A percentile compares a stretch with the other conserved stretches of the same genome.
These are phyloP conservation scores for Scaptodrosophila latifasciaeformis DNA, from an alignment of 2,888 invertebrate genomes.

Conservation along the genomic window DNA sequence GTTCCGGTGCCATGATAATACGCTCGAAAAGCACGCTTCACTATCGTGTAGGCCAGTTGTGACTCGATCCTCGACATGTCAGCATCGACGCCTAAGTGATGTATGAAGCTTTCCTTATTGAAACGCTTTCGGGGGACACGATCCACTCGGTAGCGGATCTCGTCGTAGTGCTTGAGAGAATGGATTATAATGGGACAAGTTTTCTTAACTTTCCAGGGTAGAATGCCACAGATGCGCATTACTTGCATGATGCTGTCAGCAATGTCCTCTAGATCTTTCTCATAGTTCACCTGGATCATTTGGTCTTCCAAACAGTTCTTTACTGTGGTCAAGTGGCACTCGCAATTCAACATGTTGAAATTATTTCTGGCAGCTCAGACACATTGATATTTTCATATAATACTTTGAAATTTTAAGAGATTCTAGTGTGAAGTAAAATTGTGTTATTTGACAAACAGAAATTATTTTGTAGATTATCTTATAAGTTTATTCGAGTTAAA, in stretches of 20 bases:
- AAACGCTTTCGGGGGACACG: slow-evolving; percentile 51
- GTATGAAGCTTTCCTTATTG: slow-evolving; percentile 58
- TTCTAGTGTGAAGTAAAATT: no score
- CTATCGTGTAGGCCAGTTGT: slow-evolving; percentile 63
- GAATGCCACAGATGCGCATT: slow-evolving; percentile 63
- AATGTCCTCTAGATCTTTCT: slow-evolving; percentile 43
- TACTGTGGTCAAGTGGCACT: slow-evolving; percentile 11
- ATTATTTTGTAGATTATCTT: no score
- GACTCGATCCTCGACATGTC: slow-evolving; percentile 63
- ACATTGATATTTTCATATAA: no score
- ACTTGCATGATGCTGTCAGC: slow-evolving; percentile 44
- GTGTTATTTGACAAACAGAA: no score
- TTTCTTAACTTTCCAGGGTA: slow-evolving; percentile 46
- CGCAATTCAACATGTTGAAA: no score
- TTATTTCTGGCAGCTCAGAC: no score
- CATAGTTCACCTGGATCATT: not conserved
- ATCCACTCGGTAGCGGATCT: slow-evolving; percentile 50
- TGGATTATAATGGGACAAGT: slow-evolving; percentile 37
- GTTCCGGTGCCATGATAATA: slow-evolving; percentile 61
- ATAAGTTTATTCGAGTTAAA: no score
- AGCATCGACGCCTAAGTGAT: slow-evolving; percentile 56
- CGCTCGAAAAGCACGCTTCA: slow-evolving; percentile 68
- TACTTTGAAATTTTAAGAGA: no score
- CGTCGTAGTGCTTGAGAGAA: slow-evolving; percentile 60
- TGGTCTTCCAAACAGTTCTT: slow-evolving; percentile 17